These are phyloP conservation scores for Mohoua ochrocephala DNA, from an alignment of 2,113 vertebrate species.

Conservation along the genomic window DNA sequence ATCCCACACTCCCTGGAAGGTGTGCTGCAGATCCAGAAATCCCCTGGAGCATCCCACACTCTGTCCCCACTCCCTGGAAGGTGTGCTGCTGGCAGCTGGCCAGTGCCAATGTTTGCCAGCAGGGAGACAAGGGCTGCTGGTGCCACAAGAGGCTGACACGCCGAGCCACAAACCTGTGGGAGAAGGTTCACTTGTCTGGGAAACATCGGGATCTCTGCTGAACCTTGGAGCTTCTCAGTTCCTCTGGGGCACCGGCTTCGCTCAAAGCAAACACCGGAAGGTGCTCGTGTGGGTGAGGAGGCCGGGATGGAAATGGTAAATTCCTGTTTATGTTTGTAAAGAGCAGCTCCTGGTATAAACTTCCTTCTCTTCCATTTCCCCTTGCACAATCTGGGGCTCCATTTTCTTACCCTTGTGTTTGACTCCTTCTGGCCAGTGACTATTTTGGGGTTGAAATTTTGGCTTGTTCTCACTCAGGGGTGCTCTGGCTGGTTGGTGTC, in stretches of 20 bases:
- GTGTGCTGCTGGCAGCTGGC: background rate
- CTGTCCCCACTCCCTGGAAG: background rate
- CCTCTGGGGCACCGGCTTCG: rapidly evolving
- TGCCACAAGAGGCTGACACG: rapidly evolving
- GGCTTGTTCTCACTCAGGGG: background rate
- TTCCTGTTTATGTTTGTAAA: background rate
- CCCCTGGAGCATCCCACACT: background rate
- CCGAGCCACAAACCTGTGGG: background rate
- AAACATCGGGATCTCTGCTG: background rate
- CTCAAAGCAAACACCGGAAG: background rate
- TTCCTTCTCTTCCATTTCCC: background rate
- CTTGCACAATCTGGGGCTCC: too few relatives aligned
- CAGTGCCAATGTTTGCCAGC: background rate
- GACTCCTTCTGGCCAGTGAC: background rate
- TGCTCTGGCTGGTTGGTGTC: background rate
- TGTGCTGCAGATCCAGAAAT: background rate
- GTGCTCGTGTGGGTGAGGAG: background rate
- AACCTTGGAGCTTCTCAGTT: background rate
- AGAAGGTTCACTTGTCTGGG: background rate
- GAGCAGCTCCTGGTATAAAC: background rate
- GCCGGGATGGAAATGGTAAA: background rate
- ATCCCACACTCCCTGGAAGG: too few relatives aligned
- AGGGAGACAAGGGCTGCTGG: background rate
- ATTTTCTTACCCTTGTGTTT: background rate
- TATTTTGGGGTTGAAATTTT: background rate